A percentile compares a stretch with the other conserved stretches of the same genome.
These are phyloP conservation scores for Acridotheres tristis DNA, from an alignment of 2,797 vertebrate species.

Conservation along the genomic window DNA sequence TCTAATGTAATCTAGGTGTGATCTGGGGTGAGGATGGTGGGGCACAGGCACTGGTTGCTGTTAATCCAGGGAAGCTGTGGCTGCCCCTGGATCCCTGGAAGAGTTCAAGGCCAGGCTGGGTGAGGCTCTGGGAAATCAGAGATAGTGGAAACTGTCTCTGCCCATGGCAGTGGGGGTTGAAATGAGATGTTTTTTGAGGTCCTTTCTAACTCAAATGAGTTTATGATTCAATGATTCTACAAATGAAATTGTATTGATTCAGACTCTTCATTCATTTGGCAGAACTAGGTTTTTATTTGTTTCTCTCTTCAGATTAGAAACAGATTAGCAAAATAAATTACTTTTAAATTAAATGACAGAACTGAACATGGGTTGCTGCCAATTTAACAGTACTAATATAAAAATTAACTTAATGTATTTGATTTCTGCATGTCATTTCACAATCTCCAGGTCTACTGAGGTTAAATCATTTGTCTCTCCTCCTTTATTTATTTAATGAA, in stretches of 20 bases:
- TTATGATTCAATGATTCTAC: neutral
- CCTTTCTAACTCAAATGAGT: fast-evolving
- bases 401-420: neutral
- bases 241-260: neutral
- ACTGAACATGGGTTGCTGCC: neutral
- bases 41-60: fast-evolving
- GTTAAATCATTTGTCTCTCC: neutral
- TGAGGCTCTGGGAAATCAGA: fast-evolving
- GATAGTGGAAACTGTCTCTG: neutral
- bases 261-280: neutral
- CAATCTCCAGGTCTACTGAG: neutral
- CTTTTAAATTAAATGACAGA: neutral
- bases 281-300: neutral
- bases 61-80: neutral
- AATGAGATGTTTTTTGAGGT: neutral
- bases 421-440: neutral
- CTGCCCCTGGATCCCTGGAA: neutral
- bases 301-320: neutral
- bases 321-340: neutral
- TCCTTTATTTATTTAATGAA: neutral
- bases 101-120: neutral
- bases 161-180: fast-evolving
- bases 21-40: neutral
- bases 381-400: neutral
- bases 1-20: neutral